phyloP scores from a whole-genome alignment of 2,797 vertebrate genomes.

The Sphaeramia orbicularis region DNA sequence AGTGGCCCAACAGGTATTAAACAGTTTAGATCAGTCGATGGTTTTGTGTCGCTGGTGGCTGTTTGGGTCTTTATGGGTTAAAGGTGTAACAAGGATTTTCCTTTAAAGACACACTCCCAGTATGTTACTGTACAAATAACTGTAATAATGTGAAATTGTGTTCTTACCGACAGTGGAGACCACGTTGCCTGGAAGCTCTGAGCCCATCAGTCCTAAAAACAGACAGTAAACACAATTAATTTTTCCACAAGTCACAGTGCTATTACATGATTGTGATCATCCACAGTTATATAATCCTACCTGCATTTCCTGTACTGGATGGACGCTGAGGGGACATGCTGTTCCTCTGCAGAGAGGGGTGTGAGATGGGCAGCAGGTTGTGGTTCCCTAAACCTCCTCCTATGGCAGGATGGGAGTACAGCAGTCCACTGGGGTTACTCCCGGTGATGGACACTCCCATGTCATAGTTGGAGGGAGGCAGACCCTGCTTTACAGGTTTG shows the following conservation, averaged over 20 bases:
- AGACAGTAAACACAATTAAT: conserved; percentile 5
- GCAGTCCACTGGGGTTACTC: conserved; percentile 89
- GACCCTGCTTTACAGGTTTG: conserved; percentile 81
- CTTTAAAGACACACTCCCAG: no score
- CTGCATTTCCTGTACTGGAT: conserved; percentile 87
- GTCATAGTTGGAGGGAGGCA: conserved; percentile 94
- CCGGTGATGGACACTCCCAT: conserved; percentile 93
- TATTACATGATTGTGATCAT: no score
- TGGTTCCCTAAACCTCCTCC: conserved; percentile 90
- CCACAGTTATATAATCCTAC: conserved; percentile 29
- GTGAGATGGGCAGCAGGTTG: conserved; percentile 90
- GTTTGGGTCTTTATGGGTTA: no score
- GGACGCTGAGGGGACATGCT: conserved; percentile 94
- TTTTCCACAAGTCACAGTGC: not conserved
- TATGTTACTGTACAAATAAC: no score
- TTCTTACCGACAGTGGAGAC: conserved; percentile 93
- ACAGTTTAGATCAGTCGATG: no score
- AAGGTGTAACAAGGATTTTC: no score
- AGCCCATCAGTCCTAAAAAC: conserved; percentile 89
- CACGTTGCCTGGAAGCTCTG: conserved; percentile 90
- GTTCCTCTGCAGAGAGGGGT: conserved; percentile 93
- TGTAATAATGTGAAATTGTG: not conserved
- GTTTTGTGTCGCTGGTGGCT: no score
- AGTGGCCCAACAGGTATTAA: no score
- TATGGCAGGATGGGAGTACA: conserved; percentile 91